Base-by-base conservation (phyloP, 2,113 vertebrate genomes). In the Xiphias gladius region DNA sequence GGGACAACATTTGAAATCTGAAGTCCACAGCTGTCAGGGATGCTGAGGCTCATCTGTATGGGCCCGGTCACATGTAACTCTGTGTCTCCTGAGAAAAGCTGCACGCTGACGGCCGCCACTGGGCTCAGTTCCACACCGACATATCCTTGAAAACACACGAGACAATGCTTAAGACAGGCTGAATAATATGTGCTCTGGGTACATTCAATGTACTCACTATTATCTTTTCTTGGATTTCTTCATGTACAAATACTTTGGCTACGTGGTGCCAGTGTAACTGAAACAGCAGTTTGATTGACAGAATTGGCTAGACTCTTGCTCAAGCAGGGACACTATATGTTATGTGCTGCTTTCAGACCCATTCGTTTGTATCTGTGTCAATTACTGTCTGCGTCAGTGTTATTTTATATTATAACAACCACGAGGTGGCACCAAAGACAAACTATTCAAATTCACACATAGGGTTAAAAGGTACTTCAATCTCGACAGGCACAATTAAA, bases 101-200 rank as follows among this genome's bases (percentile, higher is more conserved):
- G 96, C 66, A 96, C 92, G 2, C 94, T 97, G 91, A 97, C 74
- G 39, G 97, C 96, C 5, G 96, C 96, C 80, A 97, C 89, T 17
- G 96, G 97, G 62, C 85, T 93, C 77, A 98, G 67, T 83, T 96
- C 97, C 90, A 95, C 86, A 50, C 95, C 96, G 89, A 95, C 93
- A 72, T 95, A 95, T 83, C 96, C 97, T 98, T 65, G 11, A 80
- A 69, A 76, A 17, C 28, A 48, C 24, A 70, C 20, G 3, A 65
- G 32, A 26, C 19, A 30, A 35, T 30, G 35, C 11, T 28, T 28
- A 2, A 37, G 67, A 77, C 13, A 71, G 64, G 46, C 43, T 52
- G 41, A 26, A 14, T n/a, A 26, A 14, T n/a, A 12, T 30, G 0
- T 19, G 35, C 17, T 52, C 19, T 8, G 11, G 19, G 20, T 17